phyloP scores from a whole-genome alignment of 2,113 vertebrate genomes.

The Oxyruncus cristatus region DNA sequence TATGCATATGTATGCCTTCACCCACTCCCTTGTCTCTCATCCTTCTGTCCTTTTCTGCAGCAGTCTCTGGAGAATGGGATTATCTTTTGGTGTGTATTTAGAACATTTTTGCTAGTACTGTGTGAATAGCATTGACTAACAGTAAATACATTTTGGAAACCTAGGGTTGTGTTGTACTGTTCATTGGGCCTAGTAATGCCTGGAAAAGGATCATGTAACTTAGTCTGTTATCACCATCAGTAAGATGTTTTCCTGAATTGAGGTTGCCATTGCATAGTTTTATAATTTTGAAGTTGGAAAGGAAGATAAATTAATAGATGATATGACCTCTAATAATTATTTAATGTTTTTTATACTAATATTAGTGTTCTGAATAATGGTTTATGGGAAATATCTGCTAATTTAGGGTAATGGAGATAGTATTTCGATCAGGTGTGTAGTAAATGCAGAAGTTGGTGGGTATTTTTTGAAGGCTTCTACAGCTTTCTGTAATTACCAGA shows the following conservation, averaged over 20 bases:
- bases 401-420: not conserved
- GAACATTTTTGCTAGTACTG: not conserved
- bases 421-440: slow-evolving; percentile 31
- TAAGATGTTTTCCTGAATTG: not conserved
- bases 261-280: not conserved
- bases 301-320: not conserved
- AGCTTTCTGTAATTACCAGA: slow-evolving; percentile 29
- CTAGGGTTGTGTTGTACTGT: not conserved
- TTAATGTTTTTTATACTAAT: not conserved
- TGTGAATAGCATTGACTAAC: not conserved
- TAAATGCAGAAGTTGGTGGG: slow-evolving; percentile 5
- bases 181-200: not conserved
- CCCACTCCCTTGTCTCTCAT: not conserved
- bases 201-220: not conserved
- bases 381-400: not conserved
- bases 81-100: not conserved
- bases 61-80: not conserved
- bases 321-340: not conserved
- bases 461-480: slow-evolving; percentile 26
- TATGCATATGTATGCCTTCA: not conserved
- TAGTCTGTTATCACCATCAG: not conserved
- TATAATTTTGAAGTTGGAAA: not conserved
- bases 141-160: not conserved
- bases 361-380: not conserved
- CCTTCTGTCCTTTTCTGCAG: not conserved